These are phyloP conservation scores for Pectinophora gossypiella DNA, from an alignment of 1,140 invertebrate species.

Conservation along the genomic window DNA sequence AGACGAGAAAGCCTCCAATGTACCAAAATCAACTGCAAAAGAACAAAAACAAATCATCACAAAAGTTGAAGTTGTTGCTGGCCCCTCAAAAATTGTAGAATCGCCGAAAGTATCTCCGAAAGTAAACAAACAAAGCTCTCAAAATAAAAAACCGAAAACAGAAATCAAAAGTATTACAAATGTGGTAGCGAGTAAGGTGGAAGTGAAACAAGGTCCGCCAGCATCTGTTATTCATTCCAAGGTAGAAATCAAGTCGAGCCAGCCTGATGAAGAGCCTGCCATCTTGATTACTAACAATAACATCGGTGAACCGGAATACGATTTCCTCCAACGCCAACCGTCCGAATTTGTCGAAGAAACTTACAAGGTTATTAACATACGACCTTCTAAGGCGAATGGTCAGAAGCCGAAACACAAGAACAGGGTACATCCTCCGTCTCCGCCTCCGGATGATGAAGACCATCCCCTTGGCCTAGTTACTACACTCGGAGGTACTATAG, in stretches of 20 bases:
- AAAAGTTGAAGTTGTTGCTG: slow-evolving; percentile 76
- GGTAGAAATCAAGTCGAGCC: slow-evolving; percentile 69
- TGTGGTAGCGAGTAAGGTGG: slow-evolving; percentile 69
- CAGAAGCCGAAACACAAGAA: slow-evolving; percentile 69
- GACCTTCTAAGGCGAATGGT: slow-evolving; percentile 66
- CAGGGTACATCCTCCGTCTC: slow-evolving; percentile 54
- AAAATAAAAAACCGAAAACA: slow-evolving; percentile 49
- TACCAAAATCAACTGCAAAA: slow-evolving; percentile 58
- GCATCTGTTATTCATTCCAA: slow-evolving; percentile 49
- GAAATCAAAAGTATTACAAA: slow-evolving; percentile 52
- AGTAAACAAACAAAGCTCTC: slow-evolving; percentile 41
- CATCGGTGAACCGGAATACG: slow-evolving; percentile 86
- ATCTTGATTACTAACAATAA: slow-evolving; percentile 80
- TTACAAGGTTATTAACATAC: slow-evolving; percentile 77
- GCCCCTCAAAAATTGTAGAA: slow-evolving; percentile 68
- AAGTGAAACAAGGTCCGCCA: slow-evolving; percentile 65
- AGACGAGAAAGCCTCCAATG: slow-evolving; percentile 60
- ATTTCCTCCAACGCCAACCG: slow-evolving; percentile 87
- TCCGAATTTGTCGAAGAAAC: slow-evolving; percentile 87
- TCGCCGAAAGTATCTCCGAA: slow-evolving; percentile 36
- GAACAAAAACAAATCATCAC: slow-evolving; percentile 73
- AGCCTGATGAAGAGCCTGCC: slow-evolving; percentile 66
- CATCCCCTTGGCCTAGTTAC: slow-evolving; percentile 88
- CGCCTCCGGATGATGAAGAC: slow-evolving; percentile 71
- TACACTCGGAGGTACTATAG: slow-evolving; percentile 86